Evolutionary conservation across 2,797 vertebrate genomes (phyloP).

Genomic region (Chaunax sp.): DNA sequence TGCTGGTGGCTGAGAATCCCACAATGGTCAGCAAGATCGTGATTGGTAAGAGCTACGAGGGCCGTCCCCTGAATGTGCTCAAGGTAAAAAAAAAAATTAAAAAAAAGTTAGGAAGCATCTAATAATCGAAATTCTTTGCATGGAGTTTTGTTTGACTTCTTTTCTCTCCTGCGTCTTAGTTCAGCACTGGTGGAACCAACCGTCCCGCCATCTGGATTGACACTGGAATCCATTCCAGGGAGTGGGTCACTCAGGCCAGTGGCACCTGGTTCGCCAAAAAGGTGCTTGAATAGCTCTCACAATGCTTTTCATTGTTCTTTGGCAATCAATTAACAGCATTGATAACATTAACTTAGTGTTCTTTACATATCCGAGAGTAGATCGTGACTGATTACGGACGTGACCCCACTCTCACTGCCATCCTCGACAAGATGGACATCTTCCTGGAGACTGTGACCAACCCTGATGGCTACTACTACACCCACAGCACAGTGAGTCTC

Average conservation of each 20-base stretch:
- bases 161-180: conserved; percentile 76
- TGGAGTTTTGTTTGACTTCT: too few relatives aligned
- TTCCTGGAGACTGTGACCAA: conserved; percentile 94
- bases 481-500: conserved; percentile 84
- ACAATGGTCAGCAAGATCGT: conserved; percentile 89
- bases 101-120: too few relatives aligned
- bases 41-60: conserved; percentile 88
- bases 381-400: conserved; percentile 85
- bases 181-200: conserved; percentile 90
- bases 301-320: too few relatives aligned
- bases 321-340: not conserved
- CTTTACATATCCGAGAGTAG: conserved; percentile 80
- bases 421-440: conserved; percentile 91
- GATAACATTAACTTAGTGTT: not conserved
- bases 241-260: conserved; percentile 96
- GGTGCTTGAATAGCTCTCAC: too few relatives aligned
- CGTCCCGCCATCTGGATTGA: conserved; percentile 94
- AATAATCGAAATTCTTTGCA: too few relatives aligned
- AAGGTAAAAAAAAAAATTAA: conserved; percentile 83
- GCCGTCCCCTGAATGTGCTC: conserved; percentile 89
- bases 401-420: conserved; percentile 80
- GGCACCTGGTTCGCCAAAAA: conserved; percentile 95
- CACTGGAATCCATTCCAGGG: conserved; percentile 96
- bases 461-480: conserved; percentile 90
- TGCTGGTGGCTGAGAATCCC: conserved; percentile 89